Base-by-base conservation (phyloP, 2,113 vertebrate species). In the Actenoides hombroni region DNA sequence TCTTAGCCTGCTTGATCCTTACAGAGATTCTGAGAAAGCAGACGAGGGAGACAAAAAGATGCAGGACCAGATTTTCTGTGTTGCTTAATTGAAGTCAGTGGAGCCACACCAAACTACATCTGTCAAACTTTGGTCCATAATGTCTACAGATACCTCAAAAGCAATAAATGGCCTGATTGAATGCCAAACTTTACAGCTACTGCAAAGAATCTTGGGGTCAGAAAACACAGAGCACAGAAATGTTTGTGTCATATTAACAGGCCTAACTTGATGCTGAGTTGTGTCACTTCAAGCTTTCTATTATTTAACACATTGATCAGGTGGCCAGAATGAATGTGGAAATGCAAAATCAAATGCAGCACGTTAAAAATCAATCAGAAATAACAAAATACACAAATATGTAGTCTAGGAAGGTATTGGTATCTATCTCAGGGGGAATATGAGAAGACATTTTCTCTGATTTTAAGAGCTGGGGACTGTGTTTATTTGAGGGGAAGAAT, bases 401-500 rank as follows among this genome's bases (percentile, higher is more conserved):
- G 10, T 44, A 64, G 33, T 42, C 54, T 84, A 46, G 68, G 64
- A 95, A 91, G 76, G 57, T 35, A 60, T 4, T 76, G 46, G 44
- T 37, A 69, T 69, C 53, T 51, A 65, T 37, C 11, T 8, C 57
- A 54, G 15, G 2, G 33, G 31, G 39, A 92, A 59, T 68, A 78
- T 6, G 13, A 86, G 54, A 90, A 74, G 35, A 68, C 74, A 82
- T 40, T 64, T 39, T 33, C 83, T 95, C 95, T 88, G 64, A 81
- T 95, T 96, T 88, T 94, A 83, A 92, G 42, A 93, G 57, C 49
- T 85, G 40, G 37, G 31, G 93, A 86, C 65, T 51, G 70, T 76
- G 56, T 84, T 84, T 87, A 54, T 93, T 94, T 91, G 49, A 93
- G 69, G 42, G 64, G 35, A 73, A 93, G 81, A 76, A 91, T 84